Evolutionary conservation across 2,888 invertebrate species (phyloP), one percentile per base, ranked within the genome.

Genomic region (Phyllotreta cruciferae): DNA sequence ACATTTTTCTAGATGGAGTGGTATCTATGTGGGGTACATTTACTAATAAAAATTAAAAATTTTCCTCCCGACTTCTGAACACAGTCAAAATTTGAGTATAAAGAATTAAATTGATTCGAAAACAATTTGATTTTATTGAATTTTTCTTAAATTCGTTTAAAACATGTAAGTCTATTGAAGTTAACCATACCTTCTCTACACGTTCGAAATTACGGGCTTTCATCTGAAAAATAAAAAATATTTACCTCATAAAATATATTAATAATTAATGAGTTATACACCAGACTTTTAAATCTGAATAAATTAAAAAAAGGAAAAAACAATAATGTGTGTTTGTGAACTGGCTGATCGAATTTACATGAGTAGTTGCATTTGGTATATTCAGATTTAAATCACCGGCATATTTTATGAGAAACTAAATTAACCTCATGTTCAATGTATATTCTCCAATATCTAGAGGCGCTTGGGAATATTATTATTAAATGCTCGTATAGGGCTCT

Each of bases 391-490:
- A 11, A 35, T 38, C 1, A 24, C 24, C 24, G 24, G 24, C 24
- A 3, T 24, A 24, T 24, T 24, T 24, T 3, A 24, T 24, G 24
- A 24, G 24, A 24, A 24, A 24, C 24, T 24, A 24, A 24, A 35
- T 74, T 77, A 82, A 94, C 93, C 90, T 98, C 97, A 83, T 96
- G 96, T 79, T 98, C 97, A 73, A 98, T 97, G 83, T 96, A 99
- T 73, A 98, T 94, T 83, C 97, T 96, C 99, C 99, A 99, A 80
- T 94, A 99, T 62, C 97, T 88, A 1, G 98, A 99, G 4, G 97
- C 94, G 38, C 96, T 96, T 0, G 98, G 97, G 78, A 98, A 99
- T 5, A 95, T 94, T 0, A 87, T 83, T 0, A 99, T 93, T n/a
- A 99, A 85, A 73, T 93, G 92, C 81, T 99, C 99, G 78, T 97